Evolutionary conservation across 2,888 invertebrate genomes (phyloP).

Genomic region (Apodemia zela): DNA sequence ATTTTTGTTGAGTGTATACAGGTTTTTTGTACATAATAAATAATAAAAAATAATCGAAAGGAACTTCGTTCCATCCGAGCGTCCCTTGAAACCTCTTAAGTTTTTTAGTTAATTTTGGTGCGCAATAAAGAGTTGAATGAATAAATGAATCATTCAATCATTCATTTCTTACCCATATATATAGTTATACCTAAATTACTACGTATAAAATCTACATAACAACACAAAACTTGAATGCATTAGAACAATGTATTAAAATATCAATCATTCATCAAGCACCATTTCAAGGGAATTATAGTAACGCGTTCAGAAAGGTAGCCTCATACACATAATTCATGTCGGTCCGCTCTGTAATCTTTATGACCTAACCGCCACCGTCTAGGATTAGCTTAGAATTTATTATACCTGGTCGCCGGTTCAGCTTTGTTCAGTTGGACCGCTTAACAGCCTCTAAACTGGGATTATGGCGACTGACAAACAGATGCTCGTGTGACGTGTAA

Average conservation of each 20-base stretch:
- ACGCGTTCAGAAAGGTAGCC: conserved; percentile 31
- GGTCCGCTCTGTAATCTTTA: conserved; percentile 41
- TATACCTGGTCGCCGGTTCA: conserved; percentile 38
- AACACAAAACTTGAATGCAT: neutral
- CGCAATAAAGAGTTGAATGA: too few relatives aligned
- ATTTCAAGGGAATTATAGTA: conserved; percentile 29
- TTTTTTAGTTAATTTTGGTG: too few relatives aligned
- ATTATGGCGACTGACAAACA: conserved; percentile 39
- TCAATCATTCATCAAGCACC: conserved; percentile 21
- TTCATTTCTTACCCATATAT: too few relatives aligned
- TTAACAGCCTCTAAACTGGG: conserved; percentile 38
- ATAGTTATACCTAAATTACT: too few relatives aligned
- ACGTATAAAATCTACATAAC: neutral
- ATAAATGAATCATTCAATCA: too few relatives aligned
- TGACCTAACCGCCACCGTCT: conserved; percentile 39
- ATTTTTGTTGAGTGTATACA: too few relatives aligned
- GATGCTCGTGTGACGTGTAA: conserved; percentile 30
- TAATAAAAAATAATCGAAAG: too few relatives aligned
- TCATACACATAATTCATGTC: conserved; percentile 34
- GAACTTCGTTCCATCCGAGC: too few relatives aligned
- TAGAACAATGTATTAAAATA: conserved; percentile 2
- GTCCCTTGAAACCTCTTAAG: too few relatives aligned
- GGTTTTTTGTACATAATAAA: too few relatives aligned
- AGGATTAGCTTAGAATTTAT: conserved; percentile 50
- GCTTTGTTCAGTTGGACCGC: conserved; percentile 37